phyloP scores from a whole-genome alignment of 2,113 vertebrate genomes.

The Orycteropus afer region DNA sequence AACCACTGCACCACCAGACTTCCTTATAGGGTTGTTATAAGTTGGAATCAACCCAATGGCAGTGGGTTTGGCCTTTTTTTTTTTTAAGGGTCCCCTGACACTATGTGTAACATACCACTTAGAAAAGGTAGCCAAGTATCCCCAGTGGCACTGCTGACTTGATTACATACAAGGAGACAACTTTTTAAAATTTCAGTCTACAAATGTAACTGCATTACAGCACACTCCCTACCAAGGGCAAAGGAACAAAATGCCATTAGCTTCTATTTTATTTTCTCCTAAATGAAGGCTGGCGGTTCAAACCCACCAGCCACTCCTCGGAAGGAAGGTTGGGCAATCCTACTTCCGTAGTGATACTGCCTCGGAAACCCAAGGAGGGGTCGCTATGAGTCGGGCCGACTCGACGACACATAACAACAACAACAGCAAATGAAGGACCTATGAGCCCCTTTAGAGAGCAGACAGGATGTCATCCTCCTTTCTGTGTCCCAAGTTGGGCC shows the following conservation, averaged over 20 bases:
- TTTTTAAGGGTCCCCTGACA: too few species aligned
- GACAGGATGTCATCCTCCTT: not conserved
- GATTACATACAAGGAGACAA: rapidly evolving
- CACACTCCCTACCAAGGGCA: not conserved
- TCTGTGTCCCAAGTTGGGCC: not conserved
- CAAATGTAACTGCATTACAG: not conserved
- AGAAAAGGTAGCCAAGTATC: not conserved
- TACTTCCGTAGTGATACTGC: too few species aligned
- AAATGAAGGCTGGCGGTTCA: too few species aligned
- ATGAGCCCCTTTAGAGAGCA: not conserved
- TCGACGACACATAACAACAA: too few species aligned
- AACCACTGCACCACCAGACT: too few species aligned
- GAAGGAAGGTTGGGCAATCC: too few species aligned
- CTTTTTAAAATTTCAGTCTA: not conserved
- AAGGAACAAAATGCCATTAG: not conserved
- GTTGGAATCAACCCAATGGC: too few species aligned
- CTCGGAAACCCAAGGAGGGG: too few species aligned
- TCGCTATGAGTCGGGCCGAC: too few species aligned
- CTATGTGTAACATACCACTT: not conserved
- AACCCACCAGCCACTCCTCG: too few species aligned
- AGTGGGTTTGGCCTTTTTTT: too few species aligned
- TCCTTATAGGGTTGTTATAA: too few species aligned
- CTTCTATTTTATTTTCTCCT: not conserved
- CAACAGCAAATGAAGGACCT: not conserved
- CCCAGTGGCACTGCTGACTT: not conserved